These are phyloP conservation scores for Lethocerus indicus DNA, from an alignment of 1,140 invertebrate species.

Conservation along the genomic window DNA sequence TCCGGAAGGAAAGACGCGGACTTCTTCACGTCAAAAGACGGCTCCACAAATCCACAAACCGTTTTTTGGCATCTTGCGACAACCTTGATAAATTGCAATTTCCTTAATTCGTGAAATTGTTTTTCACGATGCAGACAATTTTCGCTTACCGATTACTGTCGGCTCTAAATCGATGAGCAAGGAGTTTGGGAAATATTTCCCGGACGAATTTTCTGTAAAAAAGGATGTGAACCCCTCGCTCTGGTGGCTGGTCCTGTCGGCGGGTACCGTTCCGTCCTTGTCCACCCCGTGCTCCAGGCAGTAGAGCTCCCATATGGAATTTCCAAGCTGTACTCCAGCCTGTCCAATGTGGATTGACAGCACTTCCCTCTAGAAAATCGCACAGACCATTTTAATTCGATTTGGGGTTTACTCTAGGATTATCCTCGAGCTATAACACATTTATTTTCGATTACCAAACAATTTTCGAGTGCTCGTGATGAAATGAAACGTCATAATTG, in stretches of 20 bases:
- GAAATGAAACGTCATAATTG: too few species aligned
- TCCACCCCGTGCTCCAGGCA: conserved; percentile 61
- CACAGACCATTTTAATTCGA: too few species aligned
- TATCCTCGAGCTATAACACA: too few species aligned
- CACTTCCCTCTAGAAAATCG: conserved; percentile 47
- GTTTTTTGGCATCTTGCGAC: not conserved
- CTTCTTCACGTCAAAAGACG: not conserved
- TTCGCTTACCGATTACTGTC: conserved; percentile 1
- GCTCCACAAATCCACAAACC: not conserved
- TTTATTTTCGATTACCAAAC: too few species aligned
- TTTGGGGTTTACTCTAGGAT: too few species aligned
- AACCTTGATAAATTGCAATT: not conserved
- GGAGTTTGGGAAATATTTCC: not conserved
- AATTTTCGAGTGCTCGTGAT: too few species aligned
- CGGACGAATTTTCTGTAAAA: not conserved
- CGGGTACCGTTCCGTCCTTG: not conserved
- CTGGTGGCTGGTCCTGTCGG: not conserved
- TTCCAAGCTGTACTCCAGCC: conserved; percentile 79
- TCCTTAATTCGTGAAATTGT: not conserved
- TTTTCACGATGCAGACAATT: not conserved
- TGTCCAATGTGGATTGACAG: conserved; percentile 78
- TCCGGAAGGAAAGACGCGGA: not conserved
- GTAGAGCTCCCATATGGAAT: conserved; percentile 73
- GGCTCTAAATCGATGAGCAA: conserved; percentile 5
- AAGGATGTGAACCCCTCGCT: conserved; percentile 1